Conservation (phyloP, 1,140 invertebrate genomes). For the Daktulosphaira vitifoliae region DNA sequence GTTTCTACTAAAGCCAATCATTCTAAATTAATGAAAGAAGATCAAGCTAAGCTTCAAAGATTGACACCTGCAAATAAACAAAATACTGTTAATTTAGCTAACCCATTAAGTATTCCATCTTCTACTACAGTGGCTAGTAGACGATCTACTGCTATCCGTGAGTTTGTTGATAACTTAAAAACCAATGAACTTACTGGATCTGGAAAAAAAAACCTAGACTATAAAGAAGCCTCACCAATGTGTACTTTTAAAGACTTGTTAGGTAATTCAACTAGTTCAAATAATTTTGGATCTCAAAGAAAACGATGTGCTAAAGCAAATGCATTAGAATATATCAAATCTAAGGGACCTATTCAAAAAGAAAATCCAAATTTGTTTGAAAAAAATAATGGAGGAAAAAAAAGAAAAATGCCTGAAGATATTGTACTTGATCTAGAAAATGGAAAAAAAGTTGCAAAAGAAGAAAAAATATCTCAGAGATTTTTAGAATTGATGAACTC, state of each 20-base stretch:
- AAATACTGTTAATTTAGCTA: not conserved
- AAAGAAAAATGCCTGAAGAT: slow-evolving; percentile 37
- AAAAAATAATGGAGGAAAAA: slow-evolving; percentile 21
- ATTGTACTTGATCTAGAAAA: not conserved
- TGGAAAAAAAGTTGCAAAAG: slow-evolving; percentile 22
- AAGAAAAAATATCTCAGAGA: slow-evolving; percentile 40
- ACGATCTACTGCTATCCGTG: slow-evolving; percentile 4
- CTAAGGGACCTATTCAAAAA: slow-evolving; percentile 57
- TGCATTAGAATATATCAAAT: slow-evolving; percentile 57
- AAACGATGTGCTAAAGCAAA: slow-evolving; percentile 42
- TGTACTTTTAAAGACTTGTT: slow-evolving; percentile 25
- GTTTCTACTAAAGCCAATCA: slow-evolving; percentile 22
- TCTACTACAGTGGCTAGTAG: slow-evolving; percentile 9
- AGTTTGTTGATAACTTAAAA: not conserved
- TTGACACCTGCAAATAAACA: not conserved
- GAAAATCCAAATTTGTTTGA: slow-evolving; percentile 55
- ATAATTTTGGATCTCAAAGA: not conserved
- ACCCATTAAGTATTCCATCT: not conserved
- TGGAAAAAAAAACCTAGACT: slow-evolving; percentile 9
- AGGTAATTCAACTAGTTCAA: not conserved
- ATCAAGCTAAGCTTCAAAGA: slow-evolving; percentile 14
- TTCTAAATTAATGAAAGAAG: slow-evolving; percentile 23
- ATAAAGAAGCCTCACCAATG: slow-evolving; percentile 6
- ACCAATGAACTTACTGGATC: not conserved
- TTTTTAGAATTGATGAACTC: slow-evolving; percentile 71